A percentile compares a stretch with the other conserved stretches of the same genome.
Conservation (phyloP, 2,113 vertebrate genomes). For the Equus quagga region DNA sequence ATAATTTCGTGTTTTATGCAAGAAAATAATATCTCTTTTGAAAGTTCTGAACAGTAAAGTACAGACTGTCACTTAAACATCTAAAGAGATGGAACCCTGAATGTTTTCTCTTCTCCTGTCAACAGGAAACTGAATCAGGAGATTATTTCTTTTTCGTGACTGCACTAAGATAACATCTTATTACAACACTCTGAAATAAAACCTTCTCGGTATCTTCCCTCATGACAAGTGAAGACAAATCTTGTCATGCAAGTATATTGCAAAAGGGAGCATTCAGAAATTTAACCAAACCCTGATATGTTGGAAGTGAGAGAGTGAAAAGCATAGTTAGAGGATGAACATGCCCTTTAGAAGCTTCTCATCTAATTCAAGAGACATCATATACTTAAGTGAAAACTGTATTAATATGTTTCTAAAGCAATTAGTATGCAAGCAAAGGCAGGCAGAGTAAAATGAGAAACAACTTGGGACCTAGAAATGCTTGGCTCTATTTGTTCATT, state of each 20-base stretch:
- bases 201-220: neutral
- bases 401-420: neutral
- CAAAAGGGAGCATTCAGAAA: neutral
- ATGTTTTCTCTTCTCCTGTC: slow-evolving; percentile 37
- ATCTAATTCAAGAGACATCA: neutral
- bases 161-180: neutral
- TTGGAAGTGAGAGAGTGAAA: neutral
- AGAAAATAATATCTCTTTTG: slow-evolving; percentile 6
- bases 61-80: neutral
- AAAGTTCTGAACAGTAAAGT: slow-evolving; percentile 46
- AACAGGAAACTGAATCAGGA: neutral
- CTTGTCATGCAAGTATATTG: neutral
- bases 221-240: neutral
- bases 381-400: neutral
- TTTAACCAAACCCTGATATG: neutral
- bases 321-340: neutral
- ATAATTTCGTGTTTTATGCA: slow-evolving; percentile 42
- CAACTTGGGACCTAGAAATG: neutral
- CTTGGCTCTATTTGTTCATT: neutral
- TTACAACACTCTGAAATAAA: slow-evolving; percentile 25
- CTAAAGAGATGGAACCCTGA: slow-evolving; percentile 34
- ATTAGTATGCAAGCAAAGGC: neutral
- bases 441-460: neutral
- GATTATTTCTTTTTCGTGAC: neutral
- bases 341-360: neutral